Base-by-base conservation (phyloP, 2,113 vertebrate species). In the Leptosomus discolor region DNA sequence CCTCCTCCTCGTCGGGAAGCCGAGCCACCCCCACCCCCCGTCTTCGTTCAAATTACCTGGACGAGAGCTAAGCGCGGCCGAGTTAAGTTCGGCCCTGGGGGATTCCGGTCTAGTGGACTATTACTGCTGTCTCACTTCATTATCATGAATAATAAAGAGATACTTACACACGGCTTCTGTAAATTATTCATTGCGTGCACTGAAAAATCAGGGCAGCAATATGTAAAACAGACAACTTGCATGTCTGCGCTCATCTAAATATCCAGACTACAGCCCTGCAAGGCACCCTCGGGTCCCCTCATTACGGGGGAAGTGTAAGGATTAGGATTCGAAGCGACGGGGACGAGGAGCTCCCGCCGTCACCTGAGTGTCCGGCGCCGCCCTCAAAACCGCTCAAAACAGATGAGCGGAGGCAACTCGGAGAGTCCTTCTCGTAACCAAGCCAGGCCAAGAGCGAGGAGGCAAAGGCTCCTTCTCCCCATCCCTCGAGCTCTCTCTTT, bases 91-190 rank as follows among this genome's bases (percentile, higher is more conserved):
- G 85, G 96, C 98, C 97, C 93, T 95, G 61, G 87, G 97, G 98
- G 96, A 98, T 98, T 98, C 95, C 94, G 95, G 97, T 97, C 93
- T 97, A 97, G 97, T 95, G 94, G 98, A 98, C 97, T 98, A 98
- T 98, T 98, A 98, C 97, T 97, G 95, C 97, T 97, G 97, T 98
- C 98, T 98, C 94, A 96, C 97, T 98, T 98, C 98, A 98, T 98
- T 98, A 98, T 97, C 97, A 98, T 98, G 98, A 98, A 98, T 98
- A 98, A 98, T 98, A 98, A 98, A 98, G 97, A 98, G 97, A 98
- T 97, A 98, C 97, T 98, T 98, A 97, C 97, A 97, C 90, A 94
- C 90, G 77, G 96, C 98, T 98, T 96, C 96, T 85, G 96, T 98
- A 98, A 98, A 98, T 98, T 98, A 98, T 98, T 98, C 98, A 98